These are phyloP conservation scores for Lithophane socia DNA, from an alignment of 2,888 invertebrate species.

Conservation along the genomic window DNA sequence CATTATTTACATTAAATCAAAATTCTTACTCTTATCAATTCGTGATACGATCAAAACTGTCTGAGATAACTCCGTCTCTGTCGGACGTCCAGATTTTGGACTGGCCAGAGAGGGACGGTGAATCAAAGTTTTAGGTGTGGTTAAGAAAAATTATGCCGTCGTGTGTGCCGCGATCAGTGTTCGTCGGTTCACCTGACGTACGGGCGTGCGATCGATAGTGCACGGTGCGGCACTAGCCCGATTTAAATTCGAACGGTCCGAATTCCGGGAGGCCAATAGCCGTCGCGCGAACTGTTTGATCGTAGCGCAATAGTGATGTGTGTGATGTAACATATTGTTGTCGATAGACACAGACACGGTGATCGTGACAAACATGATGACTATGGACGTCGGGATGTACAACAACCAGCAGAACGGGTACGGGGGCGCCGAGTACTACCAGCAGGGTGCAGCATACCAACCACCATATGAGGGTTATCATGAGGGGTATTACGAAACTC, in stretches of 20 bases:
- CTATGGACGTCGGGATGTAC: constrained; percentile 96
- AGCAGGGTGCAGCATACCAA: constrained; percentile 87
- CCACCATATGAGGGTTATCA: constrained; percentile 86
- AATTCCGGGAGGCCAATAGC: constrained; percentile 75
- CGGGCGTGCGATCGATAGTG: constrained; percentile 82
- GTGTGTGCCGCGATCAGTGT: constrained; percentile 81
- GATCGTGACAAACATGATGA: constrained; percentile 92
- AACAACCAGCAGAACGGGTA: constrained; percentile 92
- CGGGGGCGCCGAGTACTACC: constrained; percentile 88
- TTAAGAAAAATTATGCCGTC: constrained; percentile 80
- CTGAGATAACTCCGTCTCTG: constrained; percentile 78
- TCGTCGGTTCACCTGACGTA: constrained; percentile 83
- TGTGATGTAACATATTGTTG: constrained; percentile 82
- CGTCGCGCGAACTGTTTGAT: constrained; percentile 65
- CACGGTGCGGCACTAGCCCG: constrained; percentile 75
- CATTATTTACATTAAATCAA: constrained; percentile 77
- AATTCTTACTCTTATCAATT: constrained; percentile 79
- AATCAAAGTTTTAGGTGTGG: constrained; percentile 81
- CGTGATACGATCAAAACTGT: constrained; percentile 74
- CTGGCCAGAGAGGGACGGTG: constrained; percentile 79
- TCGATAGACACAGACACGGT: constrained; percentile 82
- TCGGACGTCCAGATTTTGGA: constrained; percentile 60
- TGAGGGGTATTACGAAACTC: constrained; percentile 86
- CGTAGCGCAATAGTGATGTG: constrained; percentile 82
- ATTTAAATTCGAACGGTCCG: constrained; percentile 75